A percentile compares a stretch with the other conserved stretches of the same genome.
phyloP scores from a whole-genome alignment of 1,140 invertebrate genomes.

The Cherax destructor region DNA sequence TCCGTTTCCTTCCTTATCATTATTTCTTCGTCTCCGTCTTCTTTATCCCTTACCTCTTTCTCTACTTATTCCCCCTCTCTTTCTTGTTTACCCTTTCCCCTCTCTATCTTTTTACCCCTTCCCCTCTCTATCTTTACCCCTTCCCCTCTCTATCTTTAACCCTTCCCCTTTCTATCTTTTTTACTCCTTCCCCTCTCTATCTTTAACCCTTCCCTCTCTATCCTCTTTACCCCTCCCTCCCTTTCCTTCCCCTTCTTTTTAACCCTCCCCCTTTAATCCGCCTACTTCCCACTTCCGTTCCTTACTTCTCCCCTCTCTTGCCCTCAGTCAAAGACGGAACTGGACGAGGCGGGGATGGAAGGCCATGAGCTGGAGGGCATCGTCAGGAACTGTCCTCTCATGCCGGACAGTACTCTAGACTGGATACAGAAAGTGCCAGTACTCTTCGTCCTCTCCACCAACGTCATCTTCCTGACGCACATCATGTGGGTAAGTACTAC shows the following conservation, averaged over 20 bases:
- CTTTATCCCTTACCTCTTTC: too few species aligned
- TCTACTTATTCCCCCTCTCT: too few species aligned
- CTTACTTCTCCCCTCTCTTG: neutral
- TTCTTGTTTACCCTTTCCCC: too few species aligned
- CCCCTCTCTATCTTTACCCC: too few species aligned
- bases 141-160: too few species aligned
- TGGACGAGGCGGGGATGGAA: slow-evolving; percentile 24
- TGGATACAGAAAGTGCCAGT: slow-evolving; percentile 88
- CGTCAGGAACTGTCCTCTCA: slow-evolving; percentile 27
- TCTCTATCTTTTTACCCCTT: too few species aligned
- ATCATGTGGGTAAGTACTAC: slow-evolving; percentile 89
- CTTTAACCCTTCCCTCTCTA: too few species aligned
- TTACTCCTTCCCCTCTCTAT: too few species aligned
- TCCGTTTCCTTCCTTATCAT: neutral
- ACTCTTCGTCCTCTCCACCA: slow-evolving; percentile 84
- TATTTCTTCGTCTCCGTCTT: neutral
- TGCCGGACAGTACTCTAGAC: slow-evolving; percentile 76
- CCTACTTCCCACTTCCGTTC: neutral
- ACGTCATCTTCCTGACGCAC: slow-evolving; percentile 89
- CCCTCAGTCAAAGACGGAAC: slow-evolving; percentile 23
- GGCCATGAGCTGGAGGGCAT: slow-evolving; percentile 25
- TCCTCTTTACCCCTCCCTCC: too few species aligned
- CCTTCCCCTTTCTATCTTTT: too few species aligned
- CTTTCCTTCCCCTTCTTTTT: too few species aligned
- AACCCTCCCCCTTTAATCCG: too few species aligned